These are phyloP conservation scores for Periophthalmus modestus DNA, from an alignment of 2,113 vertebrate genomes.

Conservation along the genomic window DNA sequence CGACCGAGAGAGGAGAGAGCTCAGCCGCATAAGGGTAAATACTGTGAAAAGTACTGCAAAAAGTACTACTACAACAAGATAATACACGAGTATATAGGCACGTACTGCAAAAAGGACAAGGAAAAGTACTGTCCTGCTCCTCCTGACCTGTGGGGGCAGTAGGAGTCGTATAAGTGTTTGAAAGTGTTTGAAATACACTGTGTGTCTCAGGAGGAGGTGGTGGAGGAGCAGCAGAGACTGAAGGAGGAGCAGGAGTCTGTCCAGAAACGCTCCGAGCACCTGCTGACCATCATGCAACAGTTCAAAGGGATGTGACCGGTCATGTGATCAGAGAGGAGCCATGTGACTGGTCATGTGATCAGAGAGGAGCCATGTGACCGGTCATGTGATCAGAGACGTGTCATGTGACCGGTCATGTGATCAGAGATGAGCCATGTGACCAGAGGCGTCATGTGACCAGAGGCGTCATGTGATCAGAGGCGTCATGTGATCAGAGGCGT, in stretches of 20 bases:
- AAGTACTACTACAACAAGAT: neutral
- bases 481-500: no score
- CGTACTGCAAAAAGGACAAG: neutral
- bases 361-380: no score
- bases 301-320: constrained; percentile 82
- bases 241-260: constrained; percentile 78
- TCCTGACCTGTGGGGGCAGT: no score
- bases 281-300: constrained; percentile 85
- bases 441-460: no score
- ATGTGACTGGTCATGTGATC: no score
- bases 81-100: neutral
- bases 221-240: constrained; percentile 72
- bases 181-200: neutral
- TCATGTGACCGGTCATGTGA: no score
- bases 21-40: constrained; percentile 71
- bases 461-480: no score
- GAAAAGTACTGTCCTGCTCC: no score
- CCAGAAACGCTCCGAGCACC: constrained; percentile 79
- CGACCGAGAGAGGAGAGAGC: constrained; percentile 72
- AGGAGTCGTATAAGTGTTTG: neutral
- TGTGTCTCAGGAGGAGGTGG: constrained; percentile 69
- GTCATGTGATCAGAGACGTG: no score
- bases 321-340: no score
- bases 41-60: neutral
- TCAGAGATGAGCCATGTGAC: no score